Percentiles rank a stretch among this genome's conserved stretches.
Conservation (phyloP, 2,797 vertebrate genomes). For the Craterocephalus amniculus region DNA sequence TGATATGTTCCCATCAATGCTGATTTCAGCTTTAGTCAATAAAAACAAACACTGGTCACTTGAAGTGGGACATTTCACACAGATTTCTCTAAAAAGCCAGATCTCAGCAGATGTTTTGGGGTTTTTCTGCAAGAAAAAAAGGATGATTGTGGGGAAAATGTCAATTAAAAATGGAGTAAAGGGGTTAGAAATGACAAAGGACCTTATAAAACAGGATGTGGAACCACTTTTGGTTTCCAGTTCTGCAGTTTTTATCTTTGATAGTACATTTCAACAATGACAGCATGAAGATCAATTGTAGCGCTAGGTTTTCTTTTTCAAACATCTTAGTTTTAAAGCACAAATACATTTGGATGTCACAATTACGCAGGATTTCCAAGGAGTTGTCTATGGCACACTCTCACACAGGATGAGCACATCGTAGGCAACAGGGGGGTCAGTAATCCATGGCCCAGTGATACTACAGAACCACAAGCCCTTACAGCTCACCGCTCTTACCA, state of each 20-base stretch:
- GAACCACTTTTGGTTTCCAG: constrained; percentile 59
- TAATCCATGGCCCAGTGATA: no score
- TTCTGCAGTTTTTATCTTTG: constrained; percentile 52
- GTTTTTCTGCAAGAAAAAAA: not conserved
- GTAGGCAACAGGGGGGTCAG: no score
- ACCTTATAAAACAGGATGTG: constrained; percentile 56
- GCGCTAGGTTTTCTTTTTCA: constrained; percentile 6
- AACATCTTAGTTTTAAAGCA: constrained; percentile 24
- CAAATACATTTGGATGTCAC: no score
- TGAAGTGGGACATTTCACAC: not conserved
- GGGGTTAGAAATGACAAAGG: constrained; percentile 46
- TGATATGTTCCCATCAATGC: not conserved
- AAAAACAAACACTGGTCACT: not conserved
- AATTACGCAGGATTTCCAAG: no score
- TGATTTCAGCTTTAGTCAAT: not conserved
- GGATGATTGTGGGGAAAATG: no score
- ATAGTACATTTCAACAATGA: constrained; percentile 45
- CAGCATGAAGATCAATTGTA: constrained; percentile 36
- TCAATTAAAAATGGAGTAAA: no score
- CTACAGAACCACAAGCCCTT: no score
- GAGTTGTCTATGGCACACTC: no score
- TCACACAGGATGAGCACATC: no score
- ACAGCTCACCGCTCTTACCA: no score
- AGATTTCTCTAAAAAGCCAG: not conserved
- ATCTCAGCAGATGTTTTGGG: not conserved